Evolutionary conservation across 2,888 invertebrate genomes (phyloP).

Genomic region (Helobdella robusta): DNA sequence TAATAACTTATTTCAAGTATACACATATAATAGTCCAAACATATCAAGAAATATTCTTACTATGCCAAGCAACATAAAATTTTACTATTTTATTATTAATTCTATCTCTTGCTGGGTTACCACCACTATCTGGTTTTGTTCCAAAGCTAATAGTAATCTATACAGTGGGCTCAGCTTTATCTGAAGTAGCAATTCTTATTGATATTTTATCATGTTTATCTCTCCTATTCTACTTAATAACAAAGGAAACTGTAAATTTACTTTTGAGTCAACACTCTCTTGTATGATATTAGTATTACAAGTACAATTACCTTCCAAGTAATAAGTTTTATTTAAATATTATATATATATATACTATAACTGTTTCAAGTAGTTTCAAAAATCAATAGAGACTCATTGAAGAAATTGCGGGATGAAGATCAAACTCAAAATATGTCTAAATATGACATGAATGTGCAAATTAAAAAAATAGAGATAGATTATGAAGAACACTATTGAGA

Average conservation of each 20-base stretch:
- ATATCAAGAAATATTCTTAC: not conserved
- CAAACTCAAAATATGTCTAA: too few relatives aligned
- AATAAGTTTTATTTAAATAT: constrained; percentile 29
- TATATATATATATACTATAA: too few relatives aligned
- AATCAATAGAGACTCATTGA: too few relatives aligned
- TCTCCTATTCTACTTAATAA: constrained; percentile 31
- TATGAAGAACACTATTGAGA: too few relatives aligned
- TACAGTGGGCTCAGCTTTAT: not conserved
- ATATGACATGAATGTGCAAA: too few relatives aligned
- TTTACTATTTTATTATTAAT: constrained; percentile 14
- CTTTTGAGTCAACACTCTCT: constrained; percentile 26
- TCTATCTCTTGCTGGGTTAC: constrained; percentile 29
- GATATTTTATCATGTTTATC: constrained; percentile 29
- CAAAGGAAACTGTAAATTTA: constrained; percentile 34
- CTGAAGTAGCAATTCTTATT: constrained; percentile 16
- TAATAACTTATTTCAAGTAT: constrained; percentile 9
- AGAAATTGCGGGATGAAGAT: too few relatives aligned
- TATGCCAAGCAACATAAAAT: not conserved
- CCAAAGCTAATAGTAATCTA: constrained; percentile 31
- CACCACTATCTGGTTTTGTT: constrained; percentile 32
- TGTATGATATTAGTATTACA: constrained; percentile 31
- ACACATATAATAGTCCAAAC: constrained; percentile 14
- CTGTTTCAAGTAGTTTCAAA: too few relatives aligned
- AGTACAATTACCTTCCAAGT: constrained; percentile 34
- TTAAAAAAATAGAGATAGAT: too few relatives aligned